These are phyloP conservation scores for Oreochromis spilurus DNA, from an alignment of 2,113 vertebrate species.

Conservation along the genomic window DNA sequence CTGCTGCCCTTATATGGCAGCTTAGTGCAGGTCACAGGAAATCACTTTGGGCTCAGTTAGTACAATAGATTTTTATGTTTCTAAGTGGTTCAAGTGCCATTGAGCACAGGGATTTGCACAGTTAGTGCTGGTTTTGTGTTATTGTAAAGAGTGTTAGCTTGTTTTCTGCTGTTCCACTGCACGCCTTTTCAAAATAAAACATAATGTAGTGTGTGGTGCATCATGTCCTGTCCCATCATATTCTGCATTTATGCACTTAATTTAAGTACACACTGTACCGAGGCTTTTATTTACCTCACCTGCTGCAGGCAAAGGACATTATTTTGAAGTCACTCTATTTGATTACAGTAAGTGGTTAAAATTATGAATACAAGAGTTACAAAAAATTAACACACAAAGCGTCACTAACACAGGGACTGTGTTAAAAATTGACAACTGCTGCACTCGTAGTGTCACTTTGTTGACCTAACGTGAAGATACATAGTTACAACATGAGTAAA, in stretches of 20 bases:
- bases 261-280: neutral
- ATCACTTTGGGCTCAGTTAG: neutral
- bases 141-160: neutral
- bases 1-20: neutral
- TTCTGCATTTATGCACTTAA: neutral
- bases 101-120: neutral
- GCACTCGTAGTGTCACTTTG: neutral
- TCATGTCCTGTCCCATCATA: neutral
- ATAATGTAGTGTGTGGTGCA: neutral
- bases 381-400: neutral
- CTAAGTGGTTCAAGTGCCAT: neutral
- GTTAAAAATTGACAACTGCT: neutral
- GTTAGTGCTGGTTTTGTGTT: neutral
- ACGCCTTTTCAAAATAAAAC: neutral
- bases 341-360: neutral
- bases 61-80: neutral
- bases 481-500: no score
- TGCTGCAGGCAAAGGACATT: neutral
- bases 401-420: neutral
- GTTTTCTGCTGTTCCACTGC: neutral
- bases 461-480: neutral
- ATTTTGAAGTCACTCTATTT: neutral
- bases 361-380: neutral
- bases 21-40: neutral
- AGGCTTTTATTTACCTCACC: neutral